Base-by-base conservation (phyloP, 2,888 invertebrate species). In the Congeria kusceri region DNA sequence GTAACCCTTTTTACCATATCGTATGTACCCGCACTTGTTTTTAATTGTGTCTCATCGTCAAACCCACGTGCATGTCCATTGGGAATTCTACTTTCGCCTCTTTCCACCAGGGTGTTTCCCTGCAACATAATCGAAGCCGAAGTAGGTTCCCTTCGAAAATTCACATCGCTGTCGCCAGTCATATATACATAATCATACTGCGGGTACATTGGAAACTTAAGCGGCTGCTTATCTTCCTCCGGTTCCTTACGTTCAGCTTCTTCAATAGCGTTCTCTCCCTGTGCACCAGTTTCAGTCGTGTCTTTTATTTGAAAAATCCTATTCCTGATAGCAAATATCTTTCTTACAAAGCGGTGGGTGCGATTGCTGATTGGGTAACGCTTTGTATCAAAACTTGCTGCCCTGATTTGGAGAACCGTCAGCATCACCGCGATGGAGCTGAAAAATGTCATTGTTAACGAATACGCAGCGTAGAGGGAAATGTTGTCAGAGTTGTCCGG, bases 401-500 rank as follows among this genome's bases (percentile, higher is more conserved):
- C 66, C 20, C 73, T 27, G 13, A 78, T 47, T 39, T 78, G 78
- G n/a, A 65, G 23, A 1, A 78, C 73, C 7, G 64, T 61, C 1
- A 79, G 47, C n/a, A 70, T 64, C 4, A 70, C 28, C 18, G 61
- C 47, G 1, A 74, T 13, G 20, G 71, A 61, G n/a, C 75, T 82
- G 15, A 75, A 23, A 25, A 75, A 25, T n/a, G 81, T 67, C 66
- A 82, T 63, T 18, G 65, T 64, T 0, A 78, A 57, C 13, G 74
- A 47, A 47, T 71, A 82, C 11, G 66, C 65, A 1, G 77, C 75
- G 47, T 65, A 78, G 13, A 82, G 29, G 1, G 81, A 78, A n/a
- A 78, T 68, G 2, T 57, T 49, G 18, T 78, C 77, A 13, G 81
- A 82, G 46, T 68, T 82, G 2, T 75, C 69, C 0, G 81, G 81